A percentile compares a stretch with the other conserved stretches of the same genome.
These are phyloP conservation scores for Gallinago undulata DNA, from an alignment of 2,113 vertebrate genomes.

Conservation along the genomic window DNA sequence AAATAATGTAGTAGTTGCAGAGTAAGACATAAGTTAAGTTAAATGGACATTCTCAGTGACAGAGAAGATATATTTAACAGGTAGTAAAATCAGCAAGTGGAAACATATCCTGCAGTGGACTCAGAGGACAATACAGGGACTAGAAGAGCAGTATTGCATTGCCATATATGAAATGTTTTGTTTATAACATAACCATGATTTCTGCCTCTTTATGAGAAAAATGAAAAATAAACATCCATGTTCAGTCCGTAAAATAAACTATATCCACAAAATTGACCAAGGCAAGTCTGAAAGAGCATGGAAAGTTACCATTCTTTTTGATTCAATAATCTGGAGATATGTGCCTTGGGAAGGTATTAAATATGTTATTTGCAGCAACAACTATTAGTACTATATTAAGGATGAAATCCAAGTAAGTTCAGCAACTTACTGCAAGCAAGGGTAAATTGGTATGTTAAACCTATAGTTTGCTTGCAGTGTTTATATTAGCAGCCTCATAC, in stretches of 20 bases:
- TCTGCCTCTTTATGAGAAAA: background rate
- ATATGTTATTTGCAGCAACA: background rate
- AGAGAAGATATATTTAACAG: background rate
- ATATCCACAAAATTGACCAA: background rate
- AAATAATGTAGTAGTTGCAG: background rate
- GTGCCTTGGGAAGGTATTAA: background rate
- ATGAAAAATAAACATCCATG: background rate
- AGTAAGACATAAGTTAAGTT: background rate
- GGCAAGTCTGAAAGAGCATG: background rate
- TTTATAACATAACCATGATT: background rate
- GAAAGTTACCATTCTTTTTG: background rate
- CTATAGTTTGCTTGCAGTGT: background rate
- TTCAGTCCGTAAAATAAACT: rapidly evolving
- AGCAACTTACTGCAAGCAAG: background rate
- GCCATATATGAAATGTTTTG: background rate
- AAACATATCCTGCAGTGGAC: background rate
- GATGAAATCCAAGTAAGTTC: background rate
- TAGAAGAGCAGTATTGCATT: background rate
- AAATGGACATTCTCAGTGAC: background rate
- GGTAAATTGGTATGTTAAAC: background rate
- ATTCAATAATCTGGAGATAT: background rate
- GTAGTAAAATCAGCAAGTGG: background rate
- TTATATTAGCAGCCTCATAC: background rate
- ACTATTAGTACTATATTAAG: background rate
- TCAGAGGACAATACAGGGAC: background rate